Percentiles rank a stretch among this genome's conserved stretches.
phyloP scores from a whole-genome alignment of 2,797 vertebrate genomes.

The Allobates femoralis region DNA sequence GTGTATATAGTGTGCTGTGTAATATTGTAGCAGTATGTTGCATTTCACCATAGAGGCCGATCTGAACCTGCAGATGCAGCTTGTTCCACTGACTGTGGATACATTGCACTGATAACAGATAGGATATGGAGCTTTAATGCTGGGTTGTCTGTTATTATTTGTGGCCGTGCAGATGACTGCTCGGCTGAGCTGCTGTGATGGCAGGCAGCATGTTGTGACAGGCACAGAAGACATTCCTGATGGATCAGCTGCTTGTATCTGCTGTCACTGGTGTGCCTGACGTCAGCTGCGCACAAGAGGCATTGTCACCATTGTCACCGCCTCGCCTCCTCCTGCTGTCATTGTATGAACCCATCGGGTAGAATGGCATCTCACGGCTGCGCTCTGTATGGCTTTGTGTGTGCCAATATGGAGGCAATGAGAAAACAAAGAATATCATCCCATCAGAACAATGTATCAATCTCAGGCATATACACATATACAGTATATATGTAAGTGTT shows the following conservation, averaged over 20 bases:
- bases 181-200: slow-evolving; percentile 1
- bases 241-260: slow-evolving; percentile 49
- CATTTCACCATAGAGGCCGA: too few species aligned
- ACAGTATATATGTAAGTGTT: too few species aligned
- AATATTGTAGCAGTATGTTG: too few species aligned
- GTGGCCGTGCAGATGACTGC: not conserved
- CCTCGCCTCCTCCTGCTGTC: slow-evolving; percentile 14
- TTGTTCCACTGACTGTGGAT: too few species aligned
- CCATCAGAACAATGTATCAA: not conserved
- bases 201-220: slow-evolving; percentile 19
- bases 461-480: too few species aligned
- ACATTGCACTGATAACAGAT: too few species aligned
- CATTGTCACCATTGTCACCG: slow-evolving; percentile 44
- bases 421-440: not conserved
- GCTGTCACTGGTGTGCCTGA: slow-evolving; percentile 6
- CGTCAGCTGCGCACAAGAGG: slow-evolving; percentile 21
- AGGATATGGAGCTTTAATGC: not conserved
- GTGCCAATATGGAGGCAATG: not conserved
- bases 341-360: not conserved
- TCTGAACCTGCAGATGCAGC: too few species aligned
- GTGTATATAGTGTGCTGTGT: too few species aligned
- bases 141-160: slow-evolving; percentile 9
- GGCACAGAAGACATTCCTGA: not conserved
- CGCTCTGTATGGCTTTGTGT: not conserved
- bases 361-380: not conserved